These are phyloP conservation scores for Callocephalon fimbriatum DNA, from an alignment of 2,113 vertebrate species.

Conservation along the genomic window DNA sequence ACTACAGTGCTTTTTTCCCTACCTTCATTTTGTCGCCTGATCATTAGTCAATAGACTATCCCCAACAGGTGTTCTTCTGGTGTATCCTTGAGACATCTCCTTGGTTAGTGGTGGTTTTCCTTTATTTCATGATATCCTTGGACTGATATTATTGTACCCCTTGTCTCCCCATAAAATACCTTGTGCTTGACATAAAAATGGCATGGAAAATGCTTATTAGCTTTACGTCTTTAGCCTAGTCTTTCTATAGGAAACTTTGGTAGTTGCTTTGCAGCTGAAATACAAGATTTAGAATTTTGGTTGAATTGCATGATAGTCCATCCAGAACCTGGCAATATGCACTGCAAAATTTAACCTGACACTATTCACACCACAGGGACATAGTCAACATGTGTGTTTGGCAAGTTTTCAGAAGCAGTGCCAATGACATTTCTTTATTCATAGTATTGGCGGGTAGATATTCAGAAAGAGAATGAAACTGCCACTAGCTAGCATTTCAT, in stretches of 20 bases:
- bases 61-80: not conserved
- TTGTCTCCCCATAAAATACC: not conserved
- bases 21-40: not conserved
- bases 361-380: not conserved
- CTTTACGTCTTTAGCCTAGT: not conserved
- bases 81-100: not conserved
- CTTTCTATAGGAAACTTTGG: not conserved
- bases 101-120: not conserved
- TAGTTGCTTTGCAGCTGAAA: not conserved
- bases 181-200: not conserved
- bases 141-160: not conserved
- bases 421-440: not conserved
- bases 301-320: not conserved
- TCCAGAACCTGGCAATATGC: not conserved
- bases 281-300: not conserved
- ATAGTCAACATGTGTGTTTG: not conserved
- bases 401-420: not conserved
- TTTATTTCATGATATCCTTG: not conserved
- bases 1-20: not conserved
- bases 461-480: not conserved
- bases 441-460: not conserved
- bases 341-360: not conserved
- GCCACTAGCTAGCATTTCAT: not conserved
- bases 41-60: not conserved
- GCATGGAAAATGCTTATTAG: not conserved